Percentiles rank a stretch among this genome's conserved stretches.
Evolutionary conservation across 2,797 vertebrate species (phyloP).

Genomic region (Dicrostonyx torquatus): DNA sequence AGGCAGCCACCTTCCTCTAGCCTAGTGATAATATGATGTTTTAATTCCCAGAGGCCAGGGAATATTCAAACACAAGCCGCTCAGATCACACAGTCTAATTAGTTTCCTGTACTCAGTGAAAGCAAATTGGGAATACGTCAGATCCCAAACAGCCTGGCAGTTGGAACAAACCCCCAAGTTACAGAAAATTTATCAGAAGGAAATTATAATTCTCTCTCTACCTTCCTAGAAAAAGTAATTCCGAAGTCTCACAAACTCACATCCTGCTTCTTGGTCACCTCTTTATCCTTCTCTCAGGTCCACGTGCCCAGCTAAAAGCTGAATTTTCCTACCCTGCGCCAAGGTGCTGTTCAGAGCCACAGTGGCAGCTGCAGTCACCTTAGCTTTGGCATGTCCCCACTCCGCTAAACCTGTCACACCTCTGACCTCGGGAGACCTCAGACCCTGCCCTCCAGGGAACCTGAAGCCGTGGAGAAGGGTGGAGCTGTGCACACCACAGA

Average conservation of each 20-base stretch:
- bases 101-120: not conserved
- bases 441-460: not conserved
- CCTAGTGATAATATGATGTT: rapidly evolving
- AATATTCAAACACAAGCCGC: slow-evolving; percentile 24
- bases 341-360: not conserved
- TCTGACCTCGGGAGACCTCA: not conserved
- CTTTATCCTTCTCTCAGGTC: not conserved
- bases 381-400: rapidly evolving
- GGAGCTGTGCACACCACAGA: not conserved
- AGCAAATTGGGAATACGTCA: not conserved
- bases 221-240: slow-evolving; percentile 47
- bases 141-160: not conserved
- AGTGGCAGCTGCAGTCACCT: rapidly evolving
- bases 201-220: not conserved
- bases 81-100: not conserved
- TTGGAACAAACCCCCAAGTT: not conserved
- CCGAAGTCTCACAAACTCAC: not conserved
- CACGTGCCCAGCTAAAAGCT: not conserved
- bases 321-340: not conserved
- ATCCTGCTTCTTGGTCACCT: not conserved
- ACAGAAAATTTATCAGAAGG: not conserved
- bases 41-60: not conserved
- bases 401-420: not conserved
- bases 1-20: not conserved
- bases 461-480: not conserved